Evolutionary conservation across 2,888 invertebrate genomes (phyloP).

Genomic region (Troides helena): DNA sequence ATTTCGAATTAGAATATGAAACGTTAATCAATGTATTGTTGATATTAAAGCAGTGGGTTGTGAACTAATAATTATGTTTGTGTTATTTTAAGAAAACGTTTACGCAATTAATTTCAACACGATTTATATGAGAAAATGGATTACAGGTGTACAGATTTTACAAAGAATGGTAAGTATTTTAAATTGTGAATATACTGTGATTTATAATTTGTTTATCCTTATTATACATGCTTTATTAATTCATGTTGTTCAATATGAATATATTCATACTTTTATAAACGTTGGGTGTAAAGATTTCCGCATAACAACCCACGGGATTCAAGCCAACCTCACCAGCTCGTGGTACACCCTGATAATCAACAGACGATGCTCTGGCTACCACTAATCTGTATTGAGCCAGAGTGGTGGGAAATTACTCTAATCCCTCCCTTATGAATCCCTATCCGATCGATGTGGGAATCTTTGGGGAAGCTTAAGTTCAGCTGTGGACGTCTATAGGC

Average conservation of each 20-base stretch:
- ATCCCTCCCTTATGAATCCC: no score
- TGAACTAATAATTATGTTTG: neutral
- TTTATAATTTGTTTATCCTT: neutral
- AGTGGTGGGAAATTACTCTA: no score
- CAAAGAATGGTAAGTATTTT: conserved; percentile 13
- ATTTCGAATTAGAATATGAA: neutral
- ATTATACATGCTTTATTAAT: neutral
- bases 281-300: no score
- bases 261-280: neutral
- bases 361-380: no score
- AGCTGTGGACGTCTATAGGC: no score
- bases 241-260: neutral
- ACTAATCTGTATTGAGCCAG: no score
- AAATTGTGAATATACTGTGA: neutral
- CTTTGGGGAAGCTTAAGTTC: no score
- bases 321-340: no score
- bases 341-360: no score
- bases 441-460: no score
- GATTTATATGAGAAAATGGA: conserved; percentile 3
- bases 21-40: neutral
- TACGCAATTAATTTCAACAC: neutral
- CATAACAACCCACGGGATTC: no score
- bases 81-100: neutral
- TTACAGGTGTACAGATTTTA: neutral
- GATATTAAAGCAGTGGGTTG: neutral